Percentiles rank a stretch among this genome's conserved stretches.
These are phyloP conservation scores for Sylvia atricapilla DNA, from an alignment of 2,113 vertebrate species.

Conservation along the genomic window DNA sequence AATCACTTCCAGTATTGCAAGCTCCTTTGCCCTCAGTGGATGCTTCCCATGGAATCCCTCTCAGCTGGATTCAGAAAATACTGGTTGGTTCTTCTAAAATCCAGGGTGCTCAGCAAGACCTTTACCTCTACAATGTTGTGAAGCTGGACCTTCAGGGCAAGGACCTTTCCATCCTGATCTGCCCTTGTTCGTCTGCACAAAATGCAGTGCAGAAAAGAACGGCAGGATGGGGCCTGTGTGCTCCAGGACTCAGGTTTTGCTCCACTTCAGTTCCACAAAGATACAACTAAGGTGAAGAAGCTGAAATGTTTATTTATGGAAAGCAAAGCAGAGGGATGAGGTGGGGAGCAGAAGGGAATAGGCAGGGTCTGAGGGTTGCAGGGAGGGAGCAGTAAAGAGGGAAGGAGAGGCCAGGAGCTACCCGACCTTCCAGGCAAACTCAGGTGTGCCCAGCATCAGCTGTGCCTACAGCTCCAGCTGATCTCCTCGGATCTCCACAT, in stretches of 20 bases:
- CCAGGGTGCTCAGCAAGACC: background rate
- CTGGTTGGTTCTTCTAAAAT: background rate
- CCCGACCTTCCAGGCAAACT: background rate
- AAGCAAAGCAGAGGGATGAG: background rate
- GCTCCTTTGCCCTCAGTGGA: background rate
- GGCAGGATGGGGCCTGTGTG: background rate
- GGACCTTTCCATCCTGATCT: background rate
- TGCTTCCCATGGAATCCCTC: background rate
- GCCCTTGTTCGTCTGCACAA: background rate
- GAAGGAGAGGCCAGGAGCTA: background rate
- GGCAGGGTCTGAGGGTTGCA: background rate
- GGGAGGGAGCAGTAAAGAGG: background rate
- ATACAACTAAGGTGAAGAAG: background rate
- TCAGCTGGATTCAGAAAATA: background rate
- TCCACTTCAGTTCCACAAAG: background rate
- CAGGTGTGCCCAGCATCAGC: background rate
- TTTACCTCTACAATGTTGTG: background rate
- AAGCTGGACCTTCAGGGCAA: background rate
- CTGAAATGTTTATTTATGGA: background rate
- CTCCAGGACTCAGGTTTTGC: background rate
- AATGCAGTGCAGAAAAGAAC: accelerated
- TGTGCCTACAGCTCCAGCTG: background rate
- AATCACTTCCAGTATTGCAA: background rate
- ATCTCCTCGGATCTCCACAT: background rate
- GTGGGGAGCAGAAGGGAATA: background rate